These are phyloP conservation scores for Ips typographus DNA, from an alignment of 1,140 invertebrate species.

Conservation along the genomic window DNA sequence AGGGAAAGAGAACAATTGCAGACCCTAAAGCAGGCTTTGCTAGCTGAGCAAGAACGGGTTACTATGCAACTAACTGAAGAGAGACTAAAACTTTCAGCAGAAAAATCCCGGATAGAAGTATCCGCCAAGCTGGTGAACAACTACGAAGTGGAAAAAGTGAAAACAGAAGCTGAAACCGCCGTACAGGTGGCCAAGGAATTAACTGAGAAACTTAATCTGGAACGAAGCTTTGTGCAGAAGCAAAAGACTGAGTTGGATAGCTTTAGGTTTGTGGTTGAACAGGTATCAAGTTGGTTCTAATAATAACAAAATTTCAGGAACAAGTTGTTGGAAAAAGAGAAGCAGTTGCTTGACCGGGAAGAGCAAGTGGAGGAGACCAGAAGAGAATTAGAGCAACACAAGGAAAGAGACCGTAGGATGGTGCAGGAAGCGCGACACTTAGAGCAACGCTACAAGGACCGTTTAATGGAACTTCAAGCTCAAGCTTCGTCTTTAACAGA, in stretches of 20 bases:
- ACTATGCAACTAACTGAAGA: conserved; percentile 54
- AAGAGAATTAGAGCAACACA: conserved; percentile 29
- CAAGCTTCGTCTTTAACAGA: conserved; percentile 41
- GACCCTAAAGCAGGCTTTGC: conserved; percentile 52
- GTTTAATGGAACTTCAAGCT: conserved; percentile 44
- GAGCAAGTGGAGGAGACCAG: conserved; percentile 46
- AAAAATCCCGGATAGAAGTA: conserved; percentile 53
- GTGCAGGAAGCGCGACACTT: conserved; percentile 25
- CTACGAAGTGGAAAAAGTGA: conserved; percentile 49
- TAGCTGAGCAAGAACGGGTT: conserved; percentile 53
- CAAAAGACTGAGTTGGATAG: conserved; percentile 53
- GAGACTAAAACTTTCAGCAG: conserved; percentile 49
- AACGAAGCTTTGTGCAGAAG: conserved; percentile 52
- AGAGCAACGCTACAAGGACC: conserved; percentile 44
- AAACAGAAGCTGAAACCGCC: conserved; percentile 55
- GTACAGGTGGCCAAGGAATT: conserved; percentile 55
- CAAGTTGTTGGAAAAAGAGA: conserved; percentile 42
- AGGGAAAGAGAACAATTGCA: conserved; percentile 52
- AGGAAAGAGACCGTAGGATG: conserved; percentile 28
- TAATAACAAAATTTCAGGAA: conserved; percentile 2
- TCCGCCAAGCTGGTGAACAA: conserved; percentile 48
- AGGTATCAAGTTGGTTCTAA: background rate
- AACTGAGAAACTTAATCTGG: conserved; percentile 52
- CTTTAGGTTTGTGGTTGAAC: conserved; percentile 25
- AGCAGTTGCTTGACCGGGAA: conserved; percentile 51